Base-by-base conservation (phyloP, 2,113 vertebrate genomes). In the Catharus fuscescens region DNA sequence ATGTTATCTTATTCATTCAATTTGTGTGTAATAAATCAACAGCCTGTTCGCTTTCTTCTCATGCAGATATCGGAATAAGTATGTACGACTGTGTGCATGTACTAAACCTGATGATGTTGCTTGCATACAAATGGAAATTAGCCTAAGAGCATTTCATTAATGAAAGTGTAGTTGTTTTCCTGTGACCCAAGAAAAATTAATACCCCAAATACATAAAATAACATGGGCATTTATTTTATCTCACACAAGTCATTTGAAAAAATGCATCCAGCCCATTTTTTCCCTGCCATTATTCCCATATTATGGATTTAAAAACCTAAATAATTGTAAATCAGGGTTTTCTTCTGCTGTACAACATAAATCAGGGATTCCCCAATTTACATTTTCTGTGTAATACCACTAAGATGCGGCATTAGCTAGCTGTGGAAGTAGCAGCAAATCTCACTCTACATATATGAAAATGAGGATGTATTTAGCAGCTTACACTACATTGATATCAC, bases 51-150 rank as follows among this genome's bases (percentile, higher is more conserved):
- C 88, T 95, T 97, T 95, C 93, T 95, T 79, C 85, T 96, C 74
- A 42, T 86, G 95, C 94, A 96, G 97, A 97, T 96, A 97, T 79
- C 45, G 9, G 87, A 95, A 48, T 76, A 86, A 92, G 86, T 93
- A 65, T 84, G 96, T 95, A 84, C 4, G 94, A 87, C 72, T 91
- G 92, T 95, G 93, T 96, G 91, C 87, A 40, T 96, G 96, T 91
- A 93, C 96, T 93, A 96, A 96, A 97, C 92, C 92, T 69, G n/a
- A 72, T 77, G 95, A 92, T 65, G 84, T 93, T 96, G 82, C 97
- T 96, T 98, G 98, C 97, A 98, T 98, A 97, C 97, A 98, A 98
- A 98, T 98, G 96, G 93, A 97, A 97, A 98, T 98, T 97, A 97
- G 94, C 96, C 95, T 94, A 93, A 96, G 93, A 97, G 96, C 91